Base-by-base conservation (phyloP, 2,797 vertebrate species). In the Sebastes itinus region DNA sequence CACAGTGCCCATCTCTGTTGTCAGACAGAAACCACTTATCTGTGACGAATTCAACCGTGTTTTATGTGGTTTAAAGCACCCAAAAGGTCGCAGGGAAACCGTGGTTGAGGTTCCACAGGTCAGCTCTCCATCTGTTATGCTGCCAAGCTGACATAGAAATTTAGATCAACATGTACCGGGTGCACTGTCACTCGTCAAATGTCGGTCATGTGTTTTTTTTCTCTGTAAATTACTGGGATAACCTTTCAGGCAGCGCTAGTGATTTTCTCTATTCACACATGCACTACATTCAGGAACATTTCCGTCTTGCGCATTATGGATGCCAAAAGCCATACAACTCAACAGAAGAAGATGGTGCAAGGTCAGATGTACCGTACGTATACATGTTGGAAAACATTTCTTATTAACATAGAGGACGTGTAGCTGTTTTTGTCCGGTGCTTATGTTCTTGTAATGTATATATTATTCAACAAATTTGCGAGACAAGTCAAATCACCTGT, bases 1-100 rank as follows among this genome's bases (percentile, higher is more conserved):
- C 64, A 38, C 27, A 25, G 59, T 61, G 64, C 30, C 28, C 22
- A 38, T 78, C 65, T 75, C 61, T 88, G 75, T 81, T 88, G 80
- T 85, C 79, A 79, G 72, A 86, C 56, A 61, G 56, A 75, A 89
- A 77, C 65, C 82, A 83, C 72, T 78, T 81, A 87, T 84, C 82
- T 68, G 63, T 66, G 75, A 79, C 78, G 58, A 84, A 60, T 62
- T 69, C 46, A 63, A 8, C 25, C 11, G 25, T 70, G 38, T 85
- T 88, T 76, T 73, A 72, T 81, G 75, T 56, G 23, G 52, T 83
- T 79, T 80, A 46, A 67, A 81, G 70, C 33, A 58, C 49, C 55
- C 8, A 16, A 76, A 87, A 77, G 80, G 75, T 87, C 67, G 72
- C 35, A 22, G 52, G 73, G 18, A 66, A 62, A 73, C 49, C 11